These are phyloP conservation scores for Plagodis dolabraria DNA, from an alignment of 2,888 invertebrate genomes.

Conservation along the genomic window DNA sequence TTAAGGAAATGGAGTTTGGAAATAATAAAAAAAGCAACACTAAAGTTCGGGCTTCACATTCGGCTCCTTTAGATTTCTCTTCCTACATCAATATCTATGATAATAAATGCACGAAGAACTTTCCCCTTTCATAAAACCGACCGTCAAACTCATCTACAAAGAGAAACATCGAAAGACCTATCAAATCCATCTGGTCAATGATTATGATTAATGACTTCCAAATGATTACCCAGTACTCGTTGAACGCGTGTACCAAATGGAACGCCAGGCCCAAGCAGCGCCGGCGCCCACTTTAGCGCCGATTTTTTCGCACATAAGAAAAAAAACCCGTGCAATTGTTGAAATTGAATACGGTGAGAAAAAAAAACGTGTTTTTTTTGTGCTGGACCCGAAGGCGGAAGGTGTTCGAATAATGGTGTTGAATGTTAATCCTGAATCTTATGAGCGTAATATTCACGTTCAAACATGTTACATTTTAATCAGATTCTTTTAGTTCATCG, in stretches of 20 bases:
- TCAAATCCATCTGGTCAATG: conserved; percentile 39
- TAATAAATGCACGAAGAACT: conserved; percentile 7
- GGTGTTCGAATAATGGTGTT: background rate
- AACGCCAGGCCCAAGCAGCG: conserved; percentile 21
- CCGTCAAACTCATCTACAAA: conserved; percentile 9
- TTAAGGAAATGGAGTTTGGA: too few species aligned
- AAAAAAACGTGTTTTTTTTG: conserved; percentile 7
- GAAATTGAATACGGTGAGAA: conserved; percentile 37
- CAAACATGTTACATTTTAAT: background rate
- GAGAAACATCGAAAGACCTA: conserved; percentile 31
- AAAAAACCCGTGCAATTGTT: conserved; percentile 38
- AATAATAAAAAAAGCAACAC: too few species aligned
- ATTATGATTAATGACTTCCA: conserved; percentile 53
- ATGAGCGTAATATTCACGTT: too few species aligned
- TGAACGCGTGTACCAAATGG: conserved; percentile 11
- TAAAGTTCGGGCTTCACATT: too few species aligned
- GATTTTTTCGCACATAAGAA: conserved; percentile 22
- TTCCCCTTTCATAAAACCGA: conserved; percentile 24
- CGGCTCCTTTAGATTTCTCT: too few species aligned
- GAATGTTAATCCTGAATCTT: too few species aligned
- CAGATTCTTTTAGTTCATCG: background rate
- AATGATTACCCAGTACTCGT: conserved; percentile 12
- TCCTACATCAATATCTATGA: too few species aligned
- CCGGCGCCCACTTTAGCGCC: conserved; percentile 25
- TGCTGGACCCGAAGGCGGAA: conserved; percentile 9